A percentile compares a stretch with the other conserved stretches of the same genome.
Conservation (phyloP, 2,797 vertebrate genomes). For the Calcarius lapponicus region DNA sequence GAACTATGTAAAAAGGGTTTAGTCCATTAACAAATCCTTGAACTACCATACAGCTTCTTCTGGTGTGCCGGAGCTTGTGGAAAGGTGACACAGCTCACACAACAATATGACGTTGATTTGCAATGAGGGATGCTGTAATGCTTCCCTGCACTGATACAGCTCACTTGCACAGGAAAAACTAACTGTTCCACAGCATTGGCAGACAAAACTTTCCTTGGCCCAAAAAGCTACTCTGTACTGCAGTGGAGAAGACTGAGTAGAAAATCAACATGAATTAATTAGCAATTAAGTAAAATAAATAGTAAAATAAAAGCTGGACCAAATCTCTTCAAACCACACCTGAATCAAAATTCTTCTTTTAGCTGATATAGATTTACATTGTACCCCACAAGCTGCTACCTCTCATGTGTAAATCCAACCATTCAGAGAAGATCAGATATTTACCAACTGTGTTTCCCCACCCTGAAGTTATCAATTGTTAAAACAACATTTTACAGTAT, state of each 20-base stretch:
- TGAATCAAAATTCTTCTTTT: not conserved
- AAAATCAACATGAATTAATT: not conserved
- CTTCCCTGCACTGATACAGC: not conserved
- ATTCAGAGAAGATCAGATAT: not conserved
- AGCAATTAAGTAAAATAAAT: not conserved
- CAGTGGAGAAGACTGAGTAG: not conserved
- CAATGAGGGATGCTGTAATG: not conserved
- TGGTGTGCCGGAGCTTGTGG: not conserved
- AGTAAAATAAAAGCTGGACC: not conserved
- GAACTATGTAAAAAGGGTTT: not conserved
- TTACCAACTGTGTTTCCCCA: not conserved
- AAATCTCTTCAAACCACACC: not conserved
- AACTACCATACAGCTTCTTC: not conserved
- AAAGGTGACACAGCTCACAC: not conserved
- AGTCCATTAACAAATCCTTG: not conserved
- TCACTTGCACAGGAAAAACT: not conserved
- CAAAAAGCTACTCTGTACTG: not conserved
- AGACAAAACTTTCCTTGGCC: not conserved
- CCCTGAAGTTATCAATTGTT: not conserved
- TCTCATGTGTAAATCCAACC: not conserved
- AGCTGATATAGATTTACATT: not conserved
- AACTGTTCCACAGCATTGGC: rapidly evolving
- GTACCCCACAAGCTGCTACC: not conserved
- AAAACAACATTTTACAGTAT: not conserved
- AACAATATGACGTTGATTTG: not conserved